Base-by-base conservation (phyloP, 1,140 invertebrate species). In the Hylyphantes graminicola region DNA sequence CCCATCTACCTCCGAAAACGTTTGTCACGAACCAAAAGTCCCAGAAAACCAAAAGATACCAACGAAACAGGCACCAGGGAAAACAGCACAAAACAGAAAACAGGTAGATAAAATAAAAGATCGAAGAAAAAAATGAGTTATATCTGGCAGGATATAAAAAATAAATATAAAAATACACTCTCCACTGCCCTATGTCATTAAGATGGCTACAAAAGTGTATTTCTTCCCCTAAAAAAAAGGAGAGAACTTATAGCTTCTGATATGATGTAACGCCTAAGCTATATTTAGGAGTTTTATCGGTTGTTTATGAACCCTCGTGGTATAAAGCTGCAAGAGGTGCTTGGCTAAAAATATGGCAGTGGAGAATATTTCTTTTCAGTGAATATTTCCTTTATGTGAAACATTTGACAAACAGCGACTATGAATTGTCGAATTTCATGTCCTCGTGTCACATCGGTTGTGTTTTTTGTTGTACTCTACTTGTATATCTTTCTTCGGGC, bases 231-330 rank as follows among this genome's bases (percentile, higher is more conserved):
- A 64, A 12, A 51, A 15, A 50, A 59, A 51, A 75, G 64, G 51
- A 68, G 13, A 21, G 48, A 57, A 21, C 59, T 19, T 50, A 35
- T 9, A 35, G 19, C 50, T 2, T 61, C 50, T 64, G 61, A 64
- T 77, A 61, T 79, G 64, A 79, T 79, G 68, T 67, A 79, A 79
- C 50, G 55, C 59, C 61, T 51, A n/a, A 64, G 53, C 76, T 79
- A 79, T 79, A 79, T 79, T 79, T 79, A 79, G 76, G 76, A 79
- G 63, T 79, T 75, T 77, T 79, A 79, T 79, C 76, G 54, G 63
- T 79, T 79, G 76, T 79, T 79, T 21, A 67, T 48, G 63, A 55
- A 55, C 64, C 17, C 57, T 5, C 15, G 13, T 35, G 15, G 21
- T 11, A 13, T 4, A 74, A 74, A 72, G 21, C 15, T 17, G 75